Evolutionary conservation across 2,888 invertebrate species (phyloP), one percentile per base, ranked within the genome.

Genomic region (Siphonodentalium dalli): DNA sequence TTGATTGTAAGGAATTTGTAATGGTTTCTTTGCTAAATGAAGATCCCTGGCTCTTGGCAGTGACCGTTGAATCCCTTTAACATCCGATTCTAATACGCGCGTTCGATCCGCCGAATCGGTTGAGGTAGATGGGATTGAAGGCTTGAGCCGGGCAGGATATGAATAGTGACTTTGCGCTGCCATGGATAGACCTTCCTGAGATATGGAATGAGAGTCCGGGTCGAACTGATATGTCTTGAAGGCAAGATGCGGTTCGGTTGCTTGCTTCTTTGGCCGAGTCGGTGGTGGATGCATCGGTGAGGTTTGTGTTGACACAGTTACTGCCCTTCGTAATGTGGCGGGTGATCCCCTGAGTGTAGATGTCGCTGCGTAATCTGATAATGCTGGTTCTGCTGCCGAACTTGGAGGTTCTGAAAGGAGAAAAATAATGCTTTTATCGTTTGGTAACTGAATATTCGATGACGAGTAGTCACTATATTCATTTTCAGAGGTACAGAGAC

Each of bases 1-100:
- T 47, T 80, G 78, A 28, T 79, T 78, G 49, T 76, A 76, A 7
- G 75, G 71, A 34, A 80, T 75, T 61, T 79, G 77, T 47, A 79
- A 57, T 11, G 80, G 79, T 43, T 77, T 75, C 40, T 77, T 72
- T 7, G 74, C 71, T 41, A 79, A 60, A 45, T 78, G 78, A 35
- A 77, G 61, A 58, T 76, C 75, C 39, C 71, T 63, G 34, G 74
- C 68, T 37, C 73, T 52, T 33, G 70, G 65, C 15, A 71, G 61
- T 11, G 64, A 63, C 34, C 68, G 59, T 39, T 69, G 60, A 11
- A 69, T 61, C n/a, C 66, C 55, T 43, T 63, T 65, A 21, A 66
- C 69, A 48, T 68, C 67, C 13, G 66, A 63, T 54, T 71, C 72
- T 29, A 65, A 61, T 42, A 56, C 55, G 50, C 65, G 68, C 28